These are phyloP conservation scores for Podiceps cristatus DNA, from an alignment of 2,113 vertebrate genomes.

Conservation along the genomic window DNA sequence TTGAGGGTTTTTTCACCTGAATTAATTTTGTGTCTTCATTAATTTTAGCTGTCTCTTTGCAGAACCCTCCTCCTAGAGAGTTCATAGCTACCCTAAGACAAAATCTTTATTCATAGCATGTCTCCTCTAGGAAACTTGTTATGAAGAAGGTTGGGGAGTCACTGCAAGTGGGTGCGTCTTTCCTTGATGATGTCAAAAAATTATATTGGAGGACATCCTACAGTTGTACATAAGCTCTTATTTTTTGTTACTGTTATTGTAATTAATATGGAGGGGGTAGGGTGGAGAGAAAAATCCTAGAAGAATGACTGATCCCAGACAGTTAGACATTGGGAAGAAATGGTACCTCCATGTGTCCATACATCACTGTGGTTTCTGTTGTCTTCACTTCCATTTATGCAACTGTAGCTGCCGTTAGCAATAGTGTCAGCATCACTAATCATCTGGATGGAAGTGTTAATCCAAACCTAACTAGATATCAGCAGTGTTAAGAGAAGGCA, in stretches of 20 bases:
- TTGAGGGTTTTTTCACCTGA: background rate
- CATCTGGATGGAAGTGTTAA: background rate
- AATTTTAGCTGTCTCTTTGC: background rate
- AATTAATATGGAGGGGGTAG: background rate
- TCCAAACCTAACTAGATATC: background rate
- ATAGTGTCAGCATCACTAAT: background rate
- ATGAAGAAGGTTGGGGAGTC: background rate
- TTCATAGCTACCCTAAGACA: background rate
- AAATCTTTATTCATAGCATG: background rate
- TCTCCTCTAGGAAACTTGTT: background rate
- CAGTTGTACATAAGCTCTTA: background rate
- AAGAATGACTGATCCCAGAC: background rate
- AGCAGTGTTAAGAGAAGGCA: background rate
- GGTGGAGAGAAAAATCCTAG: background rate
- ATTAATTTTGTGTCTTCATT: background rate
- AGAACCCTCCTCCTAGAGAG: background rate
- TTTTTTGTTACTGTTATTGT: background rate
- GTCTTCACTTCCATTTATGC: background rate
- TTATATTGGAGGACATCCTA: background rate
- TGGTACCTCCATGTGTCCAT: background rate
- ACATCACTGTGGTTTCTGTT: background rate
- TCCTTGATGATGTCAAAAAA: background rate
- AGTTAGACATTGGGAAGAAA: background rate
- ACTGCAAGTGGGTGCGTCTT: background rate
- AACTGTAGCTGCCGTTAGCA: background rate